These are phyloP conservation scores for Muscicapa striata DNA, from an alignment of 2,797 vertebrate genomes.

Conservation along the genomic window DNA sequence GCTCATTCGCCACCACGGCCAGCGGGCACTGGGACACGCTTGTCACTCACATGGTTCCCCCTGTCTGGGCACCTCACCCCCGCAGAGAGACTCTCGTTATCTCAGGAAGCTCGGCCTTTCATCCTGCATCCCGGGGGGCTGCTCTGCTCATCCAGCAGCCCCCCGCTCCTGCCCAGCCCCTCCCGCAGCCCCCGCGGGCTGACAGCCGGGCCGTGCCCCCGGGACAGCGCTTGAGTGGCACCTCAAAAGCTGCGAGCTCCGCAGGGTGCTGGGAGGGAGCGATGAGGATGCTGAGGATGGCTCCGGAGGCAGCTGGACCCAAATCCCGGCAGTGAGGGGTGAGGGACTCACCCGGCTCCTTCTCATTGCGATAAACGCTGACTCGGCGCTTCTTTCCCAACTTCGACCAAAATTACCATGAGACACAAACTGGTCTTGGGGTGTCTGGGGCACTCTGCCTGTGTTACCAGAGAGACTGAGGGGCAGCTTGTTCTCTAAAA, in stretches of 20 bases:
- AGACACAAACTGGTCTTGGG: not conserved
- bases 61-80: not conserved
- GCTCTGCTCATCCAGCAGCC: not conserved
- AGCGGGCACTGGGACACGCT: not conserved
- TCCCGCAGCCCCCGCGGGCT: not conserved
- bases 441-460: not conserved
- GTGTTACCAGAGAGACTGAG: not conserved
- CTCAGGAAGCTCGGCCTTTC: not conserved
- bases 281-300: not conserved
- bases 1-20: not conserved
- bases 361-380: not conserved
- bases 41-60: not conserved
- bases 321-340: not conserved
- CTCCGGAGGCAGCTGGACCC: not conserved
- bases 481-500: not conserved
- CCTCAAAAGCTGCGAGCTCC: not conserved
- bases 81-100: not conserved
- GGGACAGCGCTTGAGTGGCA: conserved; percentile 22
- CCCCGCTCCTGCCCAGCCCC: not conserved
- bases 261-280: not conserved
- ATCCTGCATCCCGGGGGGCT: conserved; percentile 11
- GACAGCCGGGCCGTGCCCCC: not conserved
- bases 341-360: not conserved
- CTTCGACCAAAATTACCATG: not conserved
- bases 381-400: not conserved